Evolutionary conservation across 2,888 invertebrate species (phyloP).

Genomic region (Trissolcus japonicus): DNA sequence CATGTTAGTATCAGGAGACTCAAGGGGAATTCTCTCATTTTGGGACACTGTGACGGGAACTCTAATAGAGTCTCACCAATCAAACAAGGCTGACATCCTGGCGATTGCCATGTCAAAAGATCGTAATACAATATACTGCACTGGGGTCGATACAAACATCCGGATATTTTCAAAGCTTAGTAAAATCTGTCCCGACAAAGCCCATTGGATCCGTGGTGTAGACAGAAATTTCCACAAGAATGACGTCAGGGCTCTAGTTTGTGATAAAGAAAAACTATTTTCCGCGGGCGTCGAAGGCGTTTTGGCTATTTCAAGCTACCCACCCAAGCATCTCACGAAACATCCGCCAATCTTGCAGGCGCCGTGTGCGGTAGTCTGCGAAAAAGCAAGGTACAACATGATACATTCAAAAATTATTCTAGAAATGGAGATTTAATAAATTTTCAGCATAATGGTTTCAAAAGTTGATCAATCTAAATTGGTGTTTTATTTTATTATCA

Average conservation of each 20-base stretch:
- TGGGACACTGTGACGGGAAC: conserved; percentile 92
- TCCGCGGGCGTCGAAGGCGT: conserved; percentile 91
- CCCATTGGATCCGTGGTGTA: conserved; percentile 89
- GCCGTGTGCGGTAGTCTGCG: conserved; percentile 79
- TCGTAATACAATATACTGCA: conserved; percentile 84
- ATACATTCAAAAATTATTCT: background rate
- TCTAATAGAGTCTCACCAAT: conserved; percentile 86
- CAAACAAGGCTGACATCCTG: conserved; percentile 89
- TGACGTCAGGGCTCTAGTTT: conserved; percentile 86
- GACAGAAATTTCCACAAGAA: conserved; percentile 90
- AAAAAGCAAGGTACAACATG: conserved; percentile 74
- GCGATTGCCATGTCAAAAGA: conserved; percentile 84
- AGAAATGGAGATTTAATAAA: background rate
- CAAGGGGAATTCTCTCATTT: conserved; percentile 88
- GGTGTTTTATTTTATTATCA: conserved; percentile 21
- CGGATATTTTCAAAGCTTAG: conserved; percentile 84
- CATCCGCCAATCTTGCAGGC: conserved; percentile 84
- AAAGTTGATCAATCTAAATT: background rate
- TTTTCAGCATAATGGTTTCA: background rate
- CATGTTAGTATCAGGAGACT: conserved; percentile 91
- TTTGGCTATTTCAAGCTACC: conserved; percentile 84
- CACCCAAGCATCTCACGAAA: conserved; percentile 82
- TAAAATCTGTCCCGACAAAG: conserved; percentile 78
- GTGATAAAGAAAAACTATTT: conserved; percentile 82
- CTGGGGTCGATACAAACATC: conserved; percentile 90